phyloP scores from a whole-genome alignment of 2,888 invertebrate genomes.

The Gastrophysa polygoni region DNA sequence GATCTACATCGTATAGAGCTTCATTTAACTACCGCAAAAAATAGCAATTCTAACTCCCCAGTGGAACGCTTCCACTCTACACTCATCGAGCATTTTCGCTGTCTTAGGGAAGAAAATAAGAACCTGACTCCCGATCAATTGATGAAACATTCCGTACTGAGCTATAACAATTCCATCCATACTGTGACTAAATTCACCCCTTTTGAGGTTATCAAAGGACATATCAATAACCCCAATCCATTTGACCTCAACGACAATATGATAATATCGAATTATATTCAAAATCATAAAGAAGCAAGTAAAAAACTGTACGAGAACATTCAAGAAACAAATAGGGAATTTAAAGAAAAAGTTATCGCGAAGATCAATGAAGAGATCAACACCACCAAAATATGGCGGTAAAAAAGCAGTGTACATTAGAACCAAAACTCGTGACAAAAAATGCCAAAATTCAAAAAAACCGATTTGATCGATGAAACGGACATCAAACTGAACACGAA shows the following conservation, averaged over 20 bases:
- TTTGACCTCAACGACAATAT: conserved; percentile 7
- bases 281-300: neutral
- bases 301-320: conserved; percentile 5
- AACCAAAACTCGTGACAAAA: neutral
- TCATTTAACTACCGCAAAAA: neutral
- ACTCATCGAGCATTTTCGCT: conserved; percentile 1
- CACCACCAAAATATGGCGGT: neutral
- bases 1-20: neutral
- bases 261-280: neutral
- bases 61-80: conserved; percentile 12
- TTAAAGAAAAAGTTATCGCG: neutral
- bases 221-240: neutral
- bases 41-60: conserved; percentile 12
- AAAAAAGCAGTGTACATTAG: neutral
- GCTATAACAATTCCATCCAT: conserved; percentile 8
- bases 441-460: neutral
- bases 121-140: neutral
- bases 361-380: neutral
- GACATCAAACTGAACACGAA: neutral
- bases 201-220: neutral
- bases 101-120: conserved; percentile 8
- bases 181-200: conserved; percentile 6
- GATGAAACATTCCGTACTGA: conserved; percentile 2
- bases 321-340: neutral
- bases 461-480: neutral